Evolutionary conservation across 2,797 vertebrate species (phyloP).

Genomic region (Naso thynnoides): DNA sequence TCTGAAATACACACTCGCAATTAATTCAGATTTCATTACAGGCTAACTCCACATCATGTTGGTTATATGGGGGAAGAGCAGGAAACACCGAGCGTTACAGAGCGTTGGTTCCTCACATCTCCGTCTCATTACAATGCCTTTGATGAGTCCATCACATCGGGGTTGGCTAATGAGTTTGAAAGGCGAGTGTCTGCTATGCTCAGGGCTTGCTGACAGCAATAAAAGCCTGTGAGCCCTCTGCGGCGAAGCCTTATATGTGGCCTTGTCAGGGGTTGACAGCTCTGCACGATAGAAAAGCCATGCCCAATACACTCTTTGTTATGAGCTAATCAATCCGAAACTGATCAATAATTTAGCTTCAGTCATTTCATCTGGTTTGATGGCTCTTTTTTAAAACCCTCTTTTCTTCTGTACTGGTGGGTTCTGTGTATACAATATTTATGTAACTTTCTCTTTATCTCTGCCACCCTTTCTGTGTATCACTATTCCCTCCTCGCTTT

Average conservation of each 20-base stretch:
- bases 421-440: constrained; percentile 14
- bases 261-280: constrained; percentile 72
- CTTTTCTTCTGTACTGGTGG: not conserved
- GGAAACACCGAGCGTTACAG: constrained; percentile 42
- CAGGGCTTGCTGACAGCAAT: constrained; percentile 73
- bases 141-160: constrained; percentile 80
- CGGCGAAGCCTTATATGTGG: constrained; percentile 69
- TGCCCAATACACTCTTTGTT: constrained; percentile 51
- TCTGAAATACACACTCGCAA: constrained; percentile 60
- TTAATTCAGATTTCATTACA: constrained; percentile 64
- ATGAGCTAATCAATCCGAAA: constrained; percentile 69
- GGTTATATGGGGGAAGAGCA: constrained; percentile 52
- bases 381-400: constrained; percentile 22
- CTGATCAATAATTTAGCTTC: constrained; percentile 74
- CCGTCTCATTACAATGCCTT: constrained; percentile 68
- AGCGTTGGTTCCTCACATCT: constrained; percentile 47
- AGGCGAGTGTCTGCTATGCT: constrained; percentile 74
- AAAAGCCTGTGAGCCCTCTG: constrained; percentile 62
- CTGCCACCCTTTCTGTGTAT: constrained; percentile 4
- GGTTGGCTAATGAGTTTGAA: constrained; percentile 78
- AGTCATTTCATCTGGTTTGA: constrained; percentile 47
- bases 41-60: constrained; percentile 54
- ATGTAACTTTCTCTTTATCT: constrained; percentile 5
- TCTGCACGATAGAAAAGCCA: constrained; percentile 49
- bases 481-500: not conserved